Conservation (phyloP, 92 coral and sea anemone genomes). For the Nematostella vectensis region DNA sequence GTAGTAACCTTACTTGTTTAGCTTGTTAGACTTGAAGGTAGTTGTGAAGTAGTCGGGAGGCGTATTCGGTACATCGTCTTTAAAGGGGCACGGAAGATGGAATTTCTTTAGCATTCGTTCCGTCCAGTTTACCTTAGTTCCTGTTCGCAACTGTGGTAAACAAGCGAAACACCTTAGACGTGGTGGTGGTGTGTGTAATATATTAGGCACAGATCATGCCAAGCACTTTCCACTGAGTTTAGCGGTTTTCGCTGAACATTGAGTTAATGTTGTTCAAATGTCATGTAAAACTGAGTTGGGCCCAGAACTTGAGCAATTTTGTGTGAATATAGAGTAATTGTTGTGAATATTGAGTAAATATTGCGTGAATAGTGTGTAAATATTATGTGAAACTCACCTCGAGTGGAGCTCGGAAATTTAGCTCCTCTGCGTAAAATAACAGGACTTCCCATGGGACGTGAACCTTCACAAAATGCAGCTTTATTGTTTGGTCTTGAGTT, state of each 20-base stretch:
- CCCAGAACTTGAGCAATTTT: too few species aligned
- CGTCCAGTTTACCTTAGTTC: constrained; percentile 80
- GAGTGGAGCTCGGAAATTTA: constrained; percentile 83
- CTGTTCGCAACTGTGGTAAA: constrained; percentile 38
- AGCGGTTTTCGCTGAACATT: too few species aligned
- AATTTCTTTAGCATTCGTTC: constrained; percentile 68
- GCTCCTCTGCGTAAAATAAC: constrained; percentile 87
- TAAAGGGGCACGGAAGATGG: constrained; percentile 71
- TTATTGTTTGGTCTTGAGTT: constrained; percentile 58
- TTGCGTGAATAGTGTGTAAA: too few species aligned
- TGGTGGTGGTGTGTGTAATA: not conserved
- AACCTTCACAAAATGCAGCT: constrained; percentile 70
- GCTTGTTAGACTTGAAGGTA: constrained; percentile 73
- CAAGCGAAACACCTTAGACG: too few species aligned
- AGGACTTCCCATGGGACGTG: constrained; percentile 96
- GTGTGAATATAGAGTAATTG: too few species aligned
- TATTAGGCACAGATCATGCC: too few species aligned
- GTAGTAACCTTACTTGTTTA: constrained; percentile 69
- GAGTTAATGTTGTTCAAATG: too few species aligned
- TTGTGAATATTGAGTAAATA: too few species aligned
- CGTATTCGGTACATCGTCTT: constrained; percentile 82
- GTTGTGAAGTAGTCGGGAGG: constrained; percentile 94
- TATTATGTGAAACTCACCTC: constrained; percentile 47
- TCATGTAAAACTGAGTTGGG: too few species aligned
- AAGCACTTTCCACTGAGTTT: too few species aligned